A percentile compares a stretch with the other conserved stretches of the same genome.
These are phyloP conservation scores for Actinernus sp. DNA, from an alignment of 92 coral and sea anemone genomes.

Conservation along the genomic window DNA sequence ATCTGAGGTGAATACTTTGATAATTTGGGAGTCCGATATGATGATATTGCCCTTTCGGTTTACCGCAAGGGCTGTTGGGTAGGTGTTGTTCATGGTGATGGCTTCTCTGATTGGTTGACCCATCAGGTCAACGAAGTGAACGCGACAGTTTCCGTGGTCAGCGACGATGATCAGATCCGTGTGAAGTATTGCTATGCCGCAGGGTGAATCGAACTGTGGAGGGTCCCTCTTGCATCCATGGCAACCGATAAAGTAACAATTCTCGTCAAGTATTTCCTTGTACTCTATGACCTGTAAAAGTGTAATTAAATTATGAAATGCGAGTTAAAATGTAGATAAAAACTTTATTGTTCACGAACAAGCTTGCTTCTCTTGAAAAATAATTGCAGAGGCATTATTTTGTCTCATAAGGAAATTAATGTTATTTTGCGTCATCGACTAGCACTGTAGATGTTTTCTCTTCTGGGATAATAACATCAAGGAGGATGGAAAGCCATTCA, in stretches of 20 bases:
- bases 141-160: constrained; percentile 81
- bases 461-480: no score
- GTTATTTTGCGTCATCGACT: no score
- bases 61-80: constrained; percentile 78
- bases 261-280: constrained; percentile 52
- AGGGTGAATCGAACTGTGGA: constrained; percentile 83
- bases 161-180: constrained; percentile 70
- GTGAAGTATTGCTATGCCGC: constrained; percentile 65
- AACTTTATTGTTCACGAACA: no score
- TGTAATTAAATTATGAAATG: not conserved
- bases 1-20: constrained; percentile 89
- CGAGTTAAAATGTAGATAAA: not conserved
- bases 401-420: no score
- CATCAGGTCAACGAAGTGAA: constrained; percentile 57
- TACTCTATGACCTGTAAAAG: constrained; percentile 68
- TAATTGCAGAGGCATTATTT: not conserved
- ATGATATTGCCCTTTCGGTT: constrained; percentile 79
- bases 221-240: constrained; percentile 73
- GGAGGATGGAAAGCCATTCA: no score
- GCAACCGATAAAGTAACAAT: constrained; percentile 77
- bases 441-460: no score
- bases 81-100: constrained; percentile 70
- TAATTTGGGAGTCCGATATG: constrained; percentile 80
- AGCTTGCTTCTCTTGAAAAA: not conserved
- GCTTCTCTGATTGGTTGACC: constrained; percentile 81